Percentiles rank a stretch among this genome's conserved stretches.
phyloP scores from a whole-genome alignment of 2,797 vertebrate species.

The Rachycentron canadum region DNA sequence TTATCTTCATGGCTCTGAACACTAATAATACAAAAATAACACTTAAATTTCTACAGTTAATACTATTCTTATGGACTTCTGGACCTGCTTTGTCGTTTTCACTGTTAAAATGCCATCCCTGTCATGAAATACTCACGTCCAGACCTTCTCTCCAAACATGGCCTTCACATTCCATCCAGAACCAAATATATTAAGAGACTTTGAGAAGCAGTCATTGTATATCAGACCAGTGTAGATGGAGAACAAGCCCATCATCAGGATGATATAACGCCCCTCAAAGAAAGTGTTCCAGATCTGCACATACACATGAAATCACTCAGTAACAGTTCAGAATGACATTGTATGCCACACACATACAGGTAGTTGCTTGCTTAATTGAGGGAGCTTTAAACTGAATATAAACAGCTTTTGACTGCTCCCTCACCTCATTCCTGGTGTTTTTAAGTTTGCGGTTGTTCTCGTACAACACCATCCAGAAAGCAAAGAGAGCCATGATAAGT shows the following conservation, averaged over 20 bases:
- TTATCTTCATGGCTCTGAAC: conserved; percentile 1
- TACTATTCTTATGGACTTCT: background rate
- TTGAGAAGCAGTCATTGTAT: conserved; percentile 99
- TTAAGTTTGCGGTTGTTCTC: conserved; percentile 92
- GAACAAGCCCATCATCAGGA: conserved; percentile 97
- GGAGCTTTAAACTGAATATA: background rate
- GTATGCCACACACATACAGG: background rate
- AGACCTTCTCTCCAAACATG: conserved; percentile 85
- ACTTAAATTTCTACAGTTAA: background rate
- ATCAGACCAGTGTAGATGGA: conserved; percentile 97
- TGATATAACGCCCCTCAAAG: conserved; percentile 96
- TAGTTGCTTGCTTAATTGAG: accelerated
- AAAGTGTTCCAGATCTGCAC: conserved; percentile 93
- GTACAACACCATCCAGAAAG: conserved; percentile 90
- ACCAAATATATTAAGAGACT: conserved; percentile 94
- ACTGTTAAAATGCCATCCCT: background rate
- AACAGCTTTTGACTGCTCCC: background rate
- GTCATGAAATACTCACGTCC: conserved; percentile 86
- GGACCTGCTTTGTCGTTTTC: background rate
- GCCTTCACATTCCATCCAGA: conserved; percentile 92
- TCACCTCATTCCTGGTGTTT: conserved; percentile 92
- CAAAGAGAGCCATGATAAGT: conserved; percentile 93
- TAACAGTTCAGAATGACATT: conserved; percentile 2
- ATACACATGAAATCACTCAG: conserved; percentile 21
- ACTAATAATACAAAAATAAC: no score